phyloP scores from a whole-genome alignment of 2,888 invertebrate species.

The Ormyrus labotus region DNA sequence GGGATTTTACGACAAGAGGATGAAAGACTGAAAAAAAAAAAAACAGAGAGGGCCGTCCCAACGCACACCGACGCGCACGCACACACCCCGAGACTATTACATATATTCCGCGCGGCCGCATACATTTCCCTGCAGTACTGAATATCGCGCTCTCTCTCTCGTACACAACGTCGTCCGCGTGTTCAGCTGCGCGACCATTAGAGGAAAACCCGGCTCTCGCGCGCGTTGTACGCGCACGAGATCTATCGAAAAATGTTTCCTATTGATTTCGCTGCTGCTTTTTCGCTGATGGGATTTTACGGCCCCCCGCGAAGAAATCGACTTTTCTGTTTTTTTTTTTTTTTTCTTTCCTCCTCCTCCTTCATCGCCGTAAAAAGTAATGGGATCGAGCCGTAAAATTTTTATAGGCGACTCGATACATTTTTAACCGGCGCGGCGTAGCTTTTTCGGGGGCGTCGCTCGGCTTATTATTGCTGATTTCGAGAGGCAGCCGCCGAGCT shows the following conservation, averaged over 20 bases:
- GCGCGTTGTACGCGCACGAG: neutral
- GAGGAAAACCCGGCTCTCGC: neutral
- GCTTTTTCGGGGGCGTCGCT: slow-evolving; percentile 19
- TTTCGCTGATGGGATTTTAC: neutral
- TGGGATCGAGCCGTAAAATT: slow-evolving; percentile 46
- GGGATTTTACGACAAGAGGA: slow-evolving; percentile 46
- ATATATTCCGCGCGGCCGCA: slow-evolving; percentile 18
- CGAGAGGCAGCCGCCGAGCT: neutral
- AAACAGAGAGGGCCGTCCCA: neutral
- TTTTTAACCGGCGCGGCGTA: slow-evolving; percentile 34
- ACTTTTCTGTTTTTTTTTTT: neutral
- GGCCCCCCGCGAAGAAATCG: neutral
- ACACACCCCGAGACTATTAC: no score
- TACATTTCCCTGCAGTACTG: slow-evolving; percentile 16
- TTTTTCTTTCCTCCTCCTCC: no score
- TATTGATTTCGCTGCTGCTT: slow-evolving; percentile 11
- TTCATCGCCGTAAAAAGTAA: slow-evolving; percentile 37
- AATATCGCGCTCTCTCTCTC: neutral
- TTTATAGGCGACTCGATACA: slow-evolving; percentile 55
- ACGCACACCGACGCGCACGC: no score
- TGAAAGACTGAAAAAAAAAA: slow-evolving; percentile 17
- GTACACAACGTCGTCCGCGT: neutral
- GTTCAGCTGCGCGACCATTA: neutral
- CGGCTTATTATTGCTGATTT: slow-evolving; percentile 33
- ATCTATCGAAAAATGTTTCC: slow-evolving; percentile 24